Evolutionary conservation across 1,140 invertebrate genomes (phyloP).

Genomic region (Cecropterus lyciades): DNA sequence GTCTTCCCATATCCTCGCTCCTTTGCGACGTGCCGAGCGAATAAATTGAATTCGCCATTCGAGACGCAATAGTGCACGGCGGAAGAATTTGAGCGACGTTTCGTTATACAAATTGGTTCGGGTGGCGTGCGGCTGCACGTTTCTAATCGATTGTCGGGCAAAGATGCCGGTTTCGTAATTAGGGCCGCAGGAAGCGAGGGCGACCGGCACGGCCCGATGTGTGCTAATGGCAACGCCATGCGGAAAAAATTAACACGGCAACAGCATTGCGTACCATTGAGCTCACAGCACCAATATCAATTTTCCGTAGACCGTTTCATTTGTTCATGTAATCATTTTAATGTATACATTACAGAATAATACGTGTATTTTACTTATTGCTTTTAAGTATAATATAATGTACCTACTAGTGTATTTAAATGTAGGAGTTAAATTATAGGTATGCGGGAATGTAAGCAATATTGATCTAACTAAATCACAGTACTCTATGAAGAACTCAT

Average conservation of each 20-base stretch:
- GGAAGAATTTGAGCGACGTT: slow-evolving; percentile 25
- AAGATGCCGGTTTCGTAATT: slow-evolving; percentile 5
- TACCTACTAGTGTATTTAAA: no score
- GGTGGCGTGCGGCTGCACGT: slow-evolving; percentile 1
- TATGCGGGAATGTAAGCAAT: no score
- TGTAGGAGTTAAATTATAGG: no score
- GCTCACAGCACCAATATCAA: neutral
- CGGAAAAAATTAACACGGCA: neutral
- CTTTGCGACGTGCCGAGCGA: slow-evolving; percentile 25
- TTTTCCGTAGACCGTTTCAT: neutral
- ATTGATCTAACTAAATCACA: no score
- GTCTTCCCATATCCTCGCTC: slow-evolving; percentile 26
- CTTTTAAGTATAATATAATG: no score
- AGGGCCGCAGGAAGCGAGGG: slow-evolving; percentile 6
- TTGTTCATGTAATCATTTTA: no score
- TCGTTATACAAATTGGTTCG: slow-evolving; percentile 10
- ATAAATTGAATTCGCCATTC: slow-evolving; percentile 30
- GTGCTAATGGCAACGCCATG: neutral
- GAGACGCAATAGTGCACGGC: slow-evolving; percentile 23
- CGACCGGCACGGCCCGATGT: neutral
- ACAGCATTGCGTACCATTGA: neutral
- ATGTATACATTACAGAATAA: no score
- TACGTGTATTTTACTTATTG: no score
- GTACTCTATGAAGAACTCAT: no score
- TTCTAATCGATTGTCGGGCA: slow-evolving; percentile 1